Percentiles rank a stretch among this genome's conserved stretches.
phyloP scores from a whole-genome alignment of 2,797 vertebrate genomes.

The Poecile montanus region DNA sequence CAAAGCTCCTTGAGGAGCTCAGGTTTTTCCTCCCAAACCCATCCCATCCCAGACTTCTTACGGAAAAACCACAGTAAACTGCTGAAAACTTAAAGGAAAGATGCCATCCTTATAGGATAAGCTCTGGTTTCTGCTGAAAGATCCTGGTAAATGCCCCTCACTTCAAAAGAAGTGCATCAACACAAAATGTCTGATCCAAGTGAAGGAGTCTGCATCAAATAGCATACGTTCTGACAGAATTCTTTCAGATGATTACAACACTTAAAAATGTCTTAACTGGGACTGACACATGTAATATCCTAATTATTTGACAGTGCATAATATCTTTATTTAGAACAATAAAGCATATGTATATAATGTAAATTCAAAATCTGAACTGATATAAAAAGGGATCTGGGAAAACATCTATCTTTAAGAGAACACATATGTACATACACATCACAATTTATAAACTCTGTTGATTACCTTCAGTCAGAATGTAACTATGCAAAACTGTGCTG shows the following conservation, averaged over 20 bases:
- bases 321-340: slow-evolving; percentile 87
- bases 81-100: background rate
- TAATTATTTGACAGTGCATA: slow-evolving; percentile 74
- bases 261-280: slow-evolving; percentile 1
- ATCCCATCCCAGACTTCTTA: background rate
- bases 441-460: slow-evolving; percentile 78
- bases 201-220: background rate
- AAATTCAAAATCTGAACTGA: slow-evolving; percentile 81
- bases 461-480: slow-evolving; percentile 73
- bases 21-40: background rate
- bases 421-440: slow-evolving; percentile 81
- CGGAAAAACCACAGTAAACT: background rate
- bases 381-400: slow-evolving; percentile 81
- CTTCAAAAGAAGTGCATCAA: background rate
- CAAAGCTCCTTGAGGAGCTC: background rate
- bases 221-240: background rate
- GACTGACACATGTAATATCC: slow-evolving; percentile 23
- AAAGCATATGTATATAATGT: slow-evolving; percentile 84
- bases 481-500: slow-evolving; percentile 74
- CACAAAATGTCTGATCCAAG: background rate
- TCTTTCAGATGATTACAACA: background rate
- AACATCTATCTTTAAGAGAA: slow-evolving; percentile 79
- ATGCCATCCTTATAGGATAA: background rate
- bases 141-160: background rate
- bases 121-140: background rate